phyloP scores from a whole-genome alignment of 2,113 vertebrate species.

The Oncorhynchus mykiss region DNA sequence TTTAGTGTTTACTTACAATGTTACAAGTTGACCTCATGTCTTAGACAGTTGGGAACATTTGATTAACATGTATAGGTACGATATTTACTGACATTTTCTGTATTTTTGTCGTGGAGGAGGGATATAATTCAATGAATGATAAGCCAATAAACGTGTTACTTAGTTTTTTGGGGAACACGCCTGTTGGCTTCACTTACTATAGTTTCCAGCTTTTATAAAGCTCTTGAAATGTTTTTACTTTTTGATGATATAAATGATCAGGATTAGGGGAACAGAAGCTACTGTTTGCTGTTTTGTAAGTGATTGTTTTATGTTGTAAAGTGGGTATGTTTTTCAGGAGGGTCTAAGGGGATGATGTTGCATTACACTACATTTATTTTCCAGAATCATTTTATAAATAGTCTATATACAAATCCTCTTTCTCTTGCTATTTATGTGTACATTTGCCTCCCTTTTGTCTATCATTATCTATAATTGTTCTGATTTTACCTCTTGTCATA shows the following conservation, averaged over 20 bases:
- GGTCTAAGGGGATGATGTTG: slow-evolving; percentile 13
- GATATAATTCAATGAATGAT: slow-evolving; percentile 33
- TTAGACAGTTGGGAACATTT: slow-evolving; percentile 16
- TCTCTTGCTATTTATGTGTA: slow-evolving; percentile 64
- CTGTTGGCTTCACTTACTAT: slow-evolving; percentile 22
- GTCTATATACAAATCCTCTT: slow-evolving; percentile 13
- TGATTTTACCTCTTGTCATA: background rate
- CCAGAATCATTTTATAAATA: slow-evolving; percentile 37
- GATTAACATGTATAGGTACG: slow-evolving; percentile 25
- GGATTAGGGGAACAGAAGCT: slow-evolving; percentile 4
- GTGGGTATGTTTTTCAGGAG: slow-evolving; percentile 21
- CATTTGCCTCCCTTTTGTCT: slow-evolving; percentile 31
- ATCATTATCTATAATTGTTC: slow-evolving; percentile 31
- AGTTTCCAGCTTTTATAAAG: slow-evolving; percentile 73
- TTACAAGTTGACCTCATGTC: slow-evolving; percentile 6
- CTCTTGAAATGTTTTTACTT: slow-evolving; percentile 33
- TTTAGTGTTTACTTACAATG: too few relatives aligned
- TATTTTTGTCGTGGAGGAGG: slow-evolving; percentile 40
- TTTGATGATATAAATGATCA: slow-evolving; percentile 23
- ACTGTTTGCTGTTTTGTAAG: slow-evolving; percentile 9
- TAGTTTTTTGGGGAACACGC: slow-evolving; percentile 30
- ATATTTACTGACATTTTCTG: slow-evolving; percentile 44
- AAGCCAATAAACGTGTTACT: slow-evolving; percentile 52
- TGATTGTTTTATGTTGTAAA: slow-evolving; percentile 27
- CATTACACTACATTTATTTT: slow-evolving; percentile 58